Evolutionary conservation across 2,797 vertebrate genomes (phyloP).

Genomic region (Columba guinea): DNA sequence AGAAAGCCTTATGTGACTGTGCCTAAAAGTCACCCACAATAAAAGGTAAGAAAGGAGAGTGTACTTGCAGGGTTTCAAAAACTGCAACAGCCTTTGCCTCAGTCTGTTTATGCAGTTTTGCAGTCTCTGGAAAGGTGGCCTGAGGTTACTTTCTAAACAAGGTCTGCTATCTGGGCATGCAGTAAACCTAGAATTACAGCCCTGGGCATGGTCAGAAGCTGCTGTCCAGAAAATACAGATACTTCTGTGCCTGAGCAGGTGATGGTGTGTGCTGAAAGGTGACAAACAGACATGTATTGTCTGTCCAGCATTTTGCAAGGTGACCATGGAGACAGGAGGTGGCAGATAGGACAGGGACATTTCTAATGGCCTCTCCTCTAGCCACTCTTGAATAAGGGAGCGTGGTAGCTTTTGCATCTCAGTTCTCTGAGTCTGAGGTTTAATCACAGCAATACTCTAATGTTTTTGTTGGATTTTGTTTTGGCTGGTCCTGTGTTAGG

Average conservation of each 20-base stretch:
- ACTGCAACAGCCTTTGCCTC: background rate
- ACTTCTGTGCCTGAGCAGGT: background rate
- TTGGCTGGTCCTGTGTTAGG: background rate
- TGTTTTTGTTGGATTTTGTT: background rate
- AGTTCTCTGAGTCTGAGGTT: background rate
- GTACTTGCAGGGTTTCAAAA: background rate
- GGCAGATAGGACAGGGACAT: background rate
- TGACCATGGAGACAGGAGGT: background rate
- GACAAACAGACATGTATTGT: background rate
- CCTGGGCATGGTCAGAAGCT: background rate
- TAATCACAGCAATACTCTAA: background rate
- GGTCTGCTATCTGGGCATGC: slow-evolving; percentile 14
- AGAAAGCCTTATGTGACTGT: background rate
- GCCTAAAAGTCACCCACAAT: background rate
- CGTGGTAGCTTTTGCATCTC: background rate
- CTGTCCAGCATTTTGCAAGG: background rate
- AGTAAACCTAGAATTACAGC: background rate
- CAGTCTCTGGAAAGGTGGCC: background rate
- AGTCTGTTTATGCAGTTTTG: background rate
- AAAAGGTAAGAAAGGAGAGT: background rate
- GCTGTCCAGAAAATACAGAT: background rate
- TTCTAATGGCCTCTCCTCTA: background rate
- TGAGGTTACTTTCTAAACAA: background rate
- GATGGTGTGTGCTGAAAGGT: background rate
- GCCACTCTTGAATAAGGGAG: background rate